Conservation (phyloP, 2,797 vertebrate species). For the Streptopelia turtur region DNA sequence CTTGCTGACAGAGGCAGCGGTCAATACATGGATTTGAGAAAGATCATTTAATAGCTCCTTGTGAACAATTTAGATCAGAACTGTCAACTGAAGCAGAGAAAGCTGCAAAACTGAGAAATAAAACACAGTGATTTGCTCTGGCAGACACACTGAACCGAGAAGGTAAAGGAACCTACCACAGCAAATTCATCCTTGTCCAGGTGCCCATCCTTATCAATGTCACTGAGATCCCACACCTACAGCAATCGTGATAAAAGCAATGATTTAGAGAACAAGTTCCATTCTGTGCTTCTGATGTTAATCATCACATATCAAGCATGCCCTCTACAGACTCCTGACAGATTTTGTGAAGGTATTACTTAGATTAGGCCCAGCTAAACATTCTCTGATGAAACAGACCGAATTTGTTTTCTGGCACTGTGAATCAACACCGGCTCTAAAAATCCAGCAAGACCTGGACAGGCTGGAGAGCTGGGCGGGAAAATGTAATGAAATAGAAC, state of each 20-base stretch:
- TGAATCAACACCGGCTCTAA: not conserved
- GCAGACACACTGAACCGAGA: not conserved
- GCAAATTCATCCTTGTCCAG: slow-evolving; percentile 97
- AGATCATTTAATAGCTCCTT: not conserved
- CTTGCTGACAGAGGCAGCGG: not conserved
- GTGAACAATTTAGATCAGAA: not conserved
- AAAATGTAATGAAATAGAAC: too few relatives aligned
- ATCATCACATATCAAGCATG: not conserved
- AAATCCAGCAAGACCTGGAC: too few relatives aligned
- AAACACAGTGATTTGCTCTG: accelerated
- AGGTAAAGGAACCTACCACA: slow-evolving; percentile 84
- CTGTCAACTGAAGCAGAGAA: not conserved
- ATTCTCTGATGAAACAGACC: not conserved
- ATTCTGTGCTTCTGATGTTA: not conserved
- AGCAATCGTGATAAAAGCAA: not conserved
- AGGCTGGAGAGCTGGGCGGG: too few relatives aligned
- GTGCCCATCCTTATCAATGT: slow-evolving; percentile 98
- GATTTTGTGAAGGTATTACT: not conserved
- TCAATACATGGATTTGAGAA: not conserved
- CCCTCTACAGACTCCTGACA: not conserved
- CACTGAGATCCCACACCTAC: slow-evolving; percentile 98
- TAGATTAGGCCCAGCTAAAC: not conserved
- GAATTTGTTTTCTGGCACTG: not conserved
- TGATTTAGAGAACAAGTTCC: not conserved
- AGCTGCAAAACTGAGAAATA: not conserved